Percentiles rank a stretch among this genome's conserved stretches.
Evolutionary conservation across 2,113 vertebrate genomes (phyloP).

Genomic region (Nycticebus coucang): DNA sequence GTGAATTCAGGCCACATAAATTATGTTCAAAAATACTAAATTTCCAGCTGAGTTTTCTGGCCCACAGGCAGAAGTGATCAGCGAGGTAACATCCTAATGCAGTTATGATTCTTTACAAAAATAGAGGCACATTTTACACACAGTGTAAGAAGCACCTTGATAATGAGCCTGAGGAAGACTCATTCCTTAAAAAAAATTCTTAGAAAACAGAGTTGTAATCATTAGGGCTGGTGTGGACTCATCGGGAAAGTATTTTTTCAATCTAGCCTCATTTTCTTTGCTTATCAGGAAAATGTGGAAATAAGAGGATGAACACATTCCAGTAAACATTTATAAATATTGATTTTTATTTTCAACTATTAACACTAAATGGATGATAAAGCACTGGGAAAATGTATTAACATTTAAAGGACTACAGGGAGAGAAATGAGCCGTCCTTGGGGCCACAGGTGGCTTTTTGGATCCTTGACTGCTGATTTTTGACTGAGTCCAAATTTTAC

Average conservation of each 20-base stretch:
- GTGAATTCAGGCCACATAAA: not conserved
- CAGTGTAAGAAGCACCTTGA: not conserved
- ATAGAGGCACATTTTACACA: not conserved
- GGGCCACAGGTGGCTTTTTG: too few species aligned
- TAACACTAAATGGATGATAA: not conserved
- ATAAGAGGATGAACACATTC: not conserved
- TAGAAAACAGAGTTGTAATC: not conserved
- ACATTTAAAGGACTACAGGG: not conserved
- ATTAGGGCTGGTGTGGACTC: not conserved
- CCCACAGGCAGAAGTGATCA: not conserved
- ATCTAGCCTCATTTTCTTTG: constrained; percentile 11
- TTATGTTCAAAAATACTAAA: constrained; percentile 24
- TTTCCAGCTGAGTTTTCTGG: constrained; percentile 20
- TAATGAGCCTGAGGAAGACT: not conserved
- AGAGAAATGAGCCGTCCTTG: not conserved
- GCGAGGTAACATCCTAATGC: constrained; percentile 18
- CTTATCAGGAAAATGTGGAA: not conserved
- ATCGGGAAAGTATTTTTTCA: not conserved
- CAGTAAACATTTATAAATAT: not conserved
- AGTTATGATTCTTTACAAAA: not conserved
- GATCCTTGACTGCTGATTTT: too few species aligned
- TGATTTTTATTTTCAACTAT: not conserved
- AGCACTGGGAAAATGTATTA: constrained; percentile 37
- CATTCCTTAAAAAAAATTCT: not conserved
- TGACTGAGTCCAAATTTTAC: too few species aligned